These are phyloP conservation scores for Alligator sinensis DNA, from an alignment of 2,113 vertebrate species.

Conservation along the genomic window DNA sequence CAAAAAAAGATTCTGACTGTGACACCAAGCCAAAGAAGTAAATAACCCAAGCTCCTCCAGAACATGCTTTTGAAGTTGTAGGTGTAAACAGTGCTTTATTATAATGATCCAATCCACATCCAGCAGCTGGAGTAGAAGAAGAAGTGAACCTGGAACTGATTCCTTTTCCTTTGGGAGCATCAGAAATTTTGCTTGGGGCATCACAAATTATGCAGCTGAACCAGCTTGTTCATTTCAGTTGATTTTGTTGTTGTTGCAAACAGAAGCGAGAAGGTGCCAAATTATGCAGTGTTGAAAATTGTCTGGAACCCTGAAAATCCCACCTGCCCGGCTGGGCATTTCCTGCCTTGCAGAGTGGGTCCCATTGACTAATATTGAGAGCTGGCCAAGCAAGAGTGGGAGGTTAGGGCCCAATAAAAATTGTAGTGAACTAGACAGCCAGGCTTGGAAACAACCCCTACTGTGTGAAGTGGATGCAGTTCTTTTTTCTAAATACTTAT, in stretches of 20 bases:
- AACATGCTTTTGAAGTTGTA: neutral
- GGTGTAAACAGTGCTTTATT: neutral
- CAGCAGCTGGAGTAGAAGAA: neutral
- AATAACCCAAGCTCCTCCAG: neutral
- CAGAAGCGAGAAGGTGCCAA: neutral
- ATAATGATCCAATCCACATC: neutral
- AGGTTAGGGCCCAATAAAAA: neutral
- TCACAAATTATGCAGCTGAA: neutral
- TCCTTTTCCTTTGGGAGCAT: neutral
- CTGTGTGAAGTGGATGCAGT: neutral
- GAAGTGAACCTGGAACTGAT: neutral
- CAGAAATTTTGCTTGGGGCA: fast-evolving
- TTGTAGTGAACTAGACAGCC: neutral
- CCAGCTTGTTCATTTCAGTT: neutral
- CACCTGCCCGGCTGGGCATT: neutral
- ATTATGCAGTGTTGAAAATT: neutral
- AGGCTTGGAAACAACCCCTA: neutral
- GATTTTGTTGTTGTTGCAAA: neutral
- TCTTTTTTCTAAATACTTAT: neutral
- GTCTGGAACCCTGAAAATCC: neutral
- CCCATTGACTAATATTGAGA: neutral
- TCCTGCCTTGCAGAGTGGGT: neutral
- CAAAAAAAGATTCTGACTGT: neutral
- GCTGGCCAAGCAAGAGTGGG: neutral
- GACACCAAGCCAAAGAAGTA: fast-evolving